Conservation (phyloP, 1,140 invertebrate species). For the Tachypleus tridentatus region DNA sequence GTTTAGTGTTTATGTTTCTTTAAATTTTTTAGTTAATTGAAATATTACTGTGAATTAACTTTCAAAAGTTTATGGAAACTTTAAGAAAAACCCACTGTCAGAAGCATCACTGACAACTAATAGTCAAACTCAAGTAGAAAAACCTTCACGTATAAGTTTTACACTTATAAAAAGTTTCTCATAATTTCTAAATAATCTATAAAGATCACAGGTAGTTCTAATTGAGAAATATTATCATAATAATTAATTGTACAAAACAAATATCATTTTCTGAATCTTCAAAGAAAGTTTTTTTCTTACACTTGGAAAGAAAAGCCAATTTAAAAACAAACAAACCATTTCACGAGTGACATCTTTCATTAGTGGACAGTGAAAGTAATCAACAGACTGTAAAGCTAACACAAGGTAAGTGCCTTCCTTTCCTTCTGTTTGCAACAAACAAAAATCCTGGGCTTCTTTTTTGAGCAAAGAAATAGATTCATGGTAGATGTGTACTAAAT, state of each 20-base stretch:
- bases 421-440: slow-evolving; percentile 16
- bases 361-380: slow-evolving; percentile 12
- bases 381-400: slow-evolving; percentile 14
- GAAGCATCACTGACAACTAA: too few relatives aligned
- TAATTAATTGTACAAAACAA: background rate
- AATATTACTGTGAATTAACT: too few relatives aligned
- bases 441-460: slow-evolving; percentile 18
- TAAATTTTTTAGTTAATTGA: too few relatives aligned
- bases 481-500: slow-evolving; percentile 17
- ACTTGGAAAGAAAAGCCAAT: too few relatives aligned
- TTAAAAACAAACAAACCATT: slow-evolving; percentile 9
- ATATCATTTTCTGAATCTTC: too few relatives aligned
- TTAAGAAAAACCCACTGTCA: too few relatives aligned
- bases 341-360: slow-evolving; percentile 13
- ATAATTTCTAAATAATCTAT: background rate
- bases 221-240: background rate
- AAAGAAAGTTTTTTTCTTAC: too few relatives aligned
- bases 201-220: background rate
- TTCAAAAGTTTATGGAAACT: too few relatives aligned
- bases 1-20: too few relatives aligned
- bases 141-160: background rate
- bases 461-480: slow-evolving; percentile 13
- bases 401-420: slow-evolving; percentile 11
- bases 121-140: too few relatives aligned
- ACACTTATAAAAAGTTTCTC: background rate